A percentile compares a stretch with the other conserved stretches of the same genome.
phyloP scores from a whole-genome alignment of 2,888 invertebrate species.

The Pyrrhosoma nymphula region DNA sequence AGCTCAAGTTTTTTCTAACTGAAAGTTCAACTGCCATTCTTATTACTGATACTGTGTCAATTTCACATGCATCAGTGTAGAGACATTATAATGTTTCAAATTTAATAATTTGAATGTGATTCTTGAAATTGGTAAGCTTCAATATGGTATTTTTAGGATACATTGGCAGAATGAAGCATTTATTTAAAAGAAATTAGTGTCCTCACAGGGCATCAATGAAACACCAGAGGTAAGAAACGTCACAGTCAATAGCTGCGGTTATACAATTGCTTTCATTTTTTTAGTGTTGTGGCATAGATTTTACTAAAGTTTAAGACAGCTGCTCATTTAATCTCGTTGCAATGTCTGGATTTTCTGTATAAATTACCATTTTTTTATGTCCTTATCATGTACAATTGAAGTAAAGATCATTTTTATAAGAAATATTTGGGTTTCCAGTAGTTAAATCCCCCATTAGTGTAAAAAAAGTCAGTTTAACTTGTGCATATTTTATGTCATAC shows the following conservation, averaged over 20 bases:
- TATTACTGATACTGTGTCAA: constrained; percentile 64
- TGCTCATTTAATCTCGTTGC: constrained; percentile 60
- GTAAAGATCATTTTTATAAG: constrained; percentile 66
- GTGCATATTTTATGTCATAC: background rate
- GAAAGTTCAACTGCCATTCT: constrained; percentile 62
- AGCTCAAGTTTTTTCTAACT: constrained; percentile 65
- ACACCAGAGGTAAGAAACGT: constrained; percentile 58
- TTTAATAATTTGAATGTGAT: constrained; percentile 62
- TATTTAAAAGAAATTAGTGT: constrained; percentile 33
- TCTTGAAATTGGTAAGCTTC: constrained; percentile 51
- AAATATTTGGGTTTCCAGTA: constrained; percentile 45
- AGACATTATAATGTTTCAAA: constrained; percentile 58
- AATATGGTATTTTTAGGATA: constrained; percentile 44
- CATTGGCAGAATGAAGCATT: constrained; percentile 32
- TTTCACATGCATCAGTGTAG: constrained; percentile 58
- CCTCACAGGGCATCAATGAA: constrained; percentile 52
- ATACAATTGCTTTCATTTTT: constrained; percentile 49
- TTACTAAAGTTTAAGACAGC: constrained; percentile 51
- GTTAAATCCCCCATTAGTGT: background rate
- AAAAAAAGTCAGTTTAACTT: background rate
- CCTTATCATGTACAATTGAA: constrained; percentile 62
- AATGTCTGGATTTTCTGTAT: constrained; percentile 61
- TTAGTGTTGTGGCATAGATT: constrained; percentile 65
- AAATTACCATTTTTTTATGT: constrained; percentile 61
- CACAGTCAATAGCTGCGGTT: constrained; percentile 22